Evolutionary conservation across 2,113 vertebrate genomes (phyloP).

Genomic region (Coryphaenoides rupestris): DNA sequence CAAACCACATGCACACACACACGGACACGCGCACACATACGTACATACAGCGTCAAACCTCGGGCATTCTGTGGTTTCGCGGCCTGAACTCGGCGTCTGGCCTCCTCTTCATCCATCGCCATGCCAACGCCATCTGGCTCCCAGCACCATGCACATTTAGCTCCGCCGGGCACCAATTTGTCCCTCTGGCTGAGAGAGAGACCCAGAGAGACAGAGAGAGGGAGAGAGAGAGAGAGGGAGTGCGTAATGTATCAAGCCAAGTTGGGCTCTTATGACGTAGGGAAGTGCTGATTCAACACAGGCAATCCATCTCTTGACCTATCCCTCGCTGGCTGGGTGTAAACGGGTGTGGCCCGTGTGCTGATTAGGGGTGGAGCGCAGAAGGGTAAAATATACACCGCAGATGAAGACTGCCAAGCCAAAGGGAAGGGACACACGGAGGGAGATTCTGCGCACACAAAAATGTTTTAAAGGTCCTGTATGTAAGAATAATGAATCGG

Average conservation of each 20-base stretch:
- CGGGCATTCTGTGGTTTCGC: conserved; percentile 35
- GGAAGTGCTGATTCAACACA: conserved; percentile 44
- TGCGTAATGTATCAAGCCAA: conserved; percentile 35
- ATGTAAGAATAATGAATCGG: too few relatives aligned
- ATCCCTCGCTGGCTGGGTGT: conserved; percentile 24
- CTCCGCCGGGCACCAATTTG: conserved; percentile 64
- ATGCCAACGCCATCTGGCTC: conserved; percentile 67
- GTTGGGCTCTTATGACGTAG: conserved; percentile 17
- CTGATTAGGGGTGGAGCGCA: conserved; percentile 7
- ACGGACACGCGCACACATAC: too few relatives aligned
- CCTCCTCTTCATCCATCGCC: conserved; percentile 47
- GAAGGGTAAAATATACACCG: not conserved
- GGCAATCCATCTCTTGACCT: conserved; percentile 42
- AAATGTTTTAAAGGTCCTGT: too few relatives aligned
- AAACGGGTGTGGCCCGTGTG: conserved; percentile 4
- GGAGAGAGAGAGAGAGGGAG: conserved; percentile 7
- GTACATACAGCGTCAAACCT: conserved; percentile 1
- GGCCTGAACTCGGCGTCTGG: conserved; percentile 44
- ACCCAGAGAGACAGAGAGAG: not conserved
- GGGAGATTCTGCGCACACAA: too few relatives aligned
- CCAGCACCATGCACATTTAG: conserved; percentile 64
- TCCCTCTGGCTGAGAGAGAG: conserved; percentile 47
- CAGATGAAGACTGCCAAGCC: not conserved
- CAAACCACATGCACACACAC: not conserved
- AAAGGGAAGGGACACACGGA: too few relatives aligned